These are phyloP conservation scores for Plumapathes pennacea DNA, from an alignment of 92 coral and sea anemone species.

Conservation along the genomic window DNA sequence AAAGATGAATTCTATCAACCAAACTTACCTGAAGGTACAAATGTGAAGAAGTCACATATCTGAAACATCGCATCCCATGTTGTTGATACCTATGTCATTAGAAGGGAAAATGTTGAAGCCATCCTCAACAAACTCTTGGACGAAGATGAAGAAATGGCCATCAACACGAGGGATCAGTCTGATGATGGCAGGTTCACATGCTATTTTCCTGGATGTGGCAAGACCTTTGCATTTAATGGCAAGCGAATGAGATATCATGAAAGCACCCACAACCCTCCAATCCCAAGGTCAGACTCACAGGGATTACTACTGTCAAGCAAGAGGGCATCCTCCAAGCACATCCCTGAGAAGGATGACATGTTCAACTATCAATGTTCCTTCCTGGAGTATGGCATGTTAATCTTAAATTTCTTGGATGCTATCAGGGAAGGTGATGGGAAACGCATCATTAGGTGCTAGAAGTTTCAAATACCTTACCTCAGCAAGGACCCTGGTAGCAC, in stretches of 20 bases:
- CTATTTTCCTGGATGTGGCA: conserved; percentile 51
- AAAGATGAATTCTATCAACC: conserved; percentile 10
- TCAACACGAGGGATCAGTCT: conserved; percentile 13
- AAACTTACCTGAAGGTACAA: conserved; percentile 19
- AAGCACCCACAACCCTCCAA: conserved; percentile 37
- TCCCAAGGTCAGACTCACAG: conserved; percentile 14
- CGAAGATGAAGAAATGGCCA: conserved; percentile 30
- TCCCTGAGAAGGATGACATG: conserved; percentile 54
- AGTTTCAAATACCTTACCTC: conserved; percentile 56
- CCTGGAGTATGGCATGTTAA: conserved; percentile 59
- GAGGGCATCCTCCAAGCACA: background rate
- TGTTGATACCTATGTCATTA: conserved; percentile 51
- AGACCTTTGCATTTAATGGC: conserved; percentile 51
- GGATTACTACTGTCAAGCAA: conserved; percentile 15
- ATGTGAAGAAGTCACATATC: conserved; percentile 35
- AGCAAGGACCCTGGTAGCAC: conserved; percentile 50
- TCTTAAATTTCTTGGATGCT: conserved; percentile 60
- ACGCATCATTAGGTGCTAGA: conserved; percentile 62
- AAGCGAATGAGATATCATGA: conserved; percentile 55
- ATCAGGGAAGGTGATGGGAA: conserved; percentile 62
- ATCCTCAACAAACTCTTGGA: conserved; percentile 39
- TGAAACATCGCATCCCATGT: conserved; percentile 42
- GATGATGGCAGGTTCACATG: conserved; percentile 56
- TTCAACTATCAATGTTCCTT: conserved; percentile 59
- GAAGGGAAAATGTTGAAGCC: conserved; percentile 47